Conservation (phyloP, 2,888 invertebrate genomes). For the Napeogenes sylphis region DNA sequence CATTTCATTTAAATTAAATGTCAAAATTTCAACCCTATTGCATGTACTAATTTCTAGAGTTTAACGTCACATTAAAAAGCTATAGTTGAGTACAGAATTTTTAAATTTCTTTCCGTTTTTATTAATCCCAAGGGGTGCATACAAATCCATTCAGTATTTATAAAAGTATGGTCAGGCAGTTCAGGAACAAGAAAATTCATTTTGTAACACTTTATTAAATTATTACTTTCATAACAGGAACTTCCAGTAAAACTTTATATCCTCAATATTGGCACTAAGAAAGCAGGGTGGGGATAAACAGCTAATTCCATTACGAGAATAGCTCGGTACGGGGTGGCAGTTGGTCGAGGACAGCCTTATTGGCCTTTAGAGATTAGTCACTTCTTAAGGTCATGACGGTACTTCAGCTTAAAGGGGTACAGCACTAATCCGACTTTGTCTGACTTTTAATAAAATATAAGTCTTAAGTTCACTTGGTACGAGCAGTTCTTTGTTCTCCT, state of each 20-base stretch:
- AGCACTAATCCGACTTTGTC: conserved; percentile 7
- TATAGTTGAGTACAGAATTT: too few relatives aligned
- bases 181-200: not conserved
- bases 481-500: too few relatives aligned
- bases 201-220: not conserved
- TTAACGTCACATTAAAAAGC: too few relatives aligned
- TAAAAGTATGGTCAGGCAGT: too few relatives aligned
- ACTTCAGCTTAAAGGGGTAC: conserved; percentile 27
- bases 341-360: conserved; percentile 37
- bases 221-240: conserved; percentile 2
- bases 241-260: conserved; percentile 24
- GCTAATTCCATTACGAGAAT: conserved; percentile 56
- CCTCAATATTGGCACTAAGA: conserved; percentile 29
- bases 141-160: too few relatives aligned
- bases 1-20: too few relatives aligned
- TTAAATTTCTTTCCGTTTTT: too few relatives aligned
- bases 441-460: not conserved
- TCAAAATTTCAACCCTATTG: too few relatives aligned
- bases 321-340: conserved; percentile 41
- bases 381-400: conserved; percentile 29
- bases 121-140: too few relatives aligned
- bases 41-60: too few relatives aligned
- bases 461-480: too few relatives aligned
- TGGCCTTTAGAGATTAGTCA: conserved; percentile 32
- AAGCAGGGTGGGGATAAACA: conserved; percentile 46